Conservation (phyloP, 2,888 invertebrate species). For the Alsophila aescularia region DNA sequence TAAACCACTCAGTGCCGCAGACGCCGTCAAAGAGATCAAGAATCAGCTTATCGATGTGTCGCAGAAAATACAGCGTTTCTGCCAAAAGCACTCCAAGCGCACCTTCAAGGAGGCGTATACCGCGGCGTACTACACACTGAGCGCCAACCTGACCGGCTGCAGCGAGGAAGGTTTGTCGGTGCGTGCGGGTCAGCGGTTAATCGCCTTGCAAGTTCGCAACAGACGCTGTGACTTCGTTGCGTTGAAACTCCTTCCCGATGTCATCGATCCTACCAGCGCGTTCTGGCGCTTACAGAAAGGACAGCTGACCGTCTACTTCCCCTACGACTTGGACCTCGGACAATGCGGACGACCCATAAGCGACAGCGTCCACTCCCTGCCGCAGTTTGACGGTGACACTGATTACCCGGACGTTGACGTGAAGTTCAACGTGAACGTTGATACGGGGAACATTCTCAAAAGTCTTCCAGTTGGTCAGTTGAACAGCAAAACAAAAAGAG, state of each 20-base stretch:
- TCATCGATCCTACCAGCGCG: not conserved
- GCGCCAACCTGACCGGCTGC: constrained; percentile 5
- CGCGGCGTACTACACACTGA: not conserved
- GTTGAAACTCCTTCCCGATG: not conserved
- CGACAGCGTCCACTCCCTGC: not conserved
- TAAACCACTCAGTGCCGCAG: not conserved
- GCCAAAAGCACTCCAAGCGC: not conserved
- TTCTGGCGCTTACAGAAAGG: constrained; percentile 5
- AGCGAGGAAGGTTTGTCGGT: not conserved
- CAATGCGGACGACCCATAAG: constrained; percentile 2
- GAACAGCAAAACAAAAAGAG: too few relatives aligned
- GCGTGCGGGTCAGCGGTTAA: constrained; percentile 1
- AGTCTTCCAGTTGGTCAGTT: too few relatives aligned
- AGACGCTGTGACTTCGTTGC: not conserved
- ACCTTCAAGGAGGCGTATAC: not conserved
- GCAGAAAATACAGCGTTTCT: constrained; percentile 4
- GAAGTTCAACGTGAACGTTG: too few relatives aligned
- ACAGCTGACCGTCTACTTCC: not conserved
- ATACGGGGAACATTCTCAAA: too few relatives aligned
- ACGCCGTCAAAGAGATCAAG: constrained; percentile 5
- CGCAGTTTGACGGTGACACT: not conserved
- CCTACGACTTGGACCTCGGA: not conserved
- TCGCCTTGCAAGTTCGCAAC: not conserved
- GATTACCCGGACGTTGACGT: not conserved
- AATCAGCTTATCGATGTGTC: not conserved